Evolutionary conservation across 2,888 invertebrate species (phyloP).

Genomic region (Agapetus fuscipes): DNA sequence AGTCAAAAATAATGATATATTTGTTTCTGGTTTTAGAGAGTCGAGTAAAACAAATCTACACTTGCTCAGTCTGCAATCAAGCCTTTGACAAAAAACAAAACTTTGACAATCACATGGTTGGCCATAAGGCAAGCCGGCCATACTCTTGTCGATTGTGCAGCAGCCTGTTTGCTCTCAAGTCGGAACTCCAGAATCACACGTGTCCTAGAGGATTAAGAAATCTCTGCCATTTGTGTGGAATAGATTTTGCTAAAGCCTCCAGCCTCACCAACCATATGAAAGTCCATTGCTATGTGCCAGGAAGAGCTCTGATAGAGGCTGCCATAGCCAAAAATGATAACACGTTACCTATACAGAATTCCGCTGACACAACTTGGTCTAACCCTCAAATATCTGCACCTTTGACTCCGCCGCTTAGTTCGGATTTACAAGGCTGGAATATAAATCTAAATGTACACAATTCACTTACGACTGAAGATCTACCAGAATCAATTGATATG

Average conservation of each 20-base stretch:
- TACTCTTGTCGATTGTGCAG: constrained; percentile 31
- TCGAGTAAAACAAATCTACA: constrained; percentile 22
- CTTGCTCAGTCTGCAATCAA: constrained; percentile 29
- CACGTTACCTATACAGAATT: neutral
- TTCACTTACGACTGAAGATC: constrained; percentile 5
- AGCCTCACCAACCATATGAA: constrained; percentile 45
- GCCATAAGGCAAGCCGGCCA: constrained; percentile 37
- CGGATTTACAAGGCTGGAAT: constrained; percentile 12
- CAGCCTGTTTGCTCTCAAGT: constrained; percentile 30
- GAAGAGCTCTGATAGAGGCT: constrained; percentile 30
- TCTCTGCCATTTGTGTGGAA: constrained; percentile 35
- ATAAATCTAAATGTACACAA: constrained; percentile 7
- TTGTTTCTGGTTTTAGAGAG: constrained; percentile 12
- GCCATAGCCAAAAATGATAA: constrained; percentile 19
- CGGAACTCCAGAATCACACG: constrained; percentile 30
- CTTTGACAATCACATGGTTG: constrained; percentile 37
- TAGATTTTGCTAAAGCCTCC: constrained; percentile 36
- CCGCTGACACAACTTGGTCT: constrained; percentile 8
- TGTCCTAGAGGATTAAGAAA: constrained; percentile 26
- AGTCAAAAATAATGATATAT: too few species aligned
- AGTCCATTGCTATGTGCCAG: constrained; percentile 35
- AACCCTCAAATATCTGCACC: constrained; percentile 8
- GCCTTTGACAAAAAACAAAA: constrained; percentile 36
- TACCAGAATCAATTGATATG: constrained; percentile 15
- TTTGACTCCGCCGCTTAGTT: constrained; percentile 3